Percentiles rank a stretch among this genome's conserved stretches.
These are phyloP conservation scores for Lasioglossum figueresi DNA, from an alignment of 2,888 invertebrate genomes.

Conservation along the genomic window DNA sequence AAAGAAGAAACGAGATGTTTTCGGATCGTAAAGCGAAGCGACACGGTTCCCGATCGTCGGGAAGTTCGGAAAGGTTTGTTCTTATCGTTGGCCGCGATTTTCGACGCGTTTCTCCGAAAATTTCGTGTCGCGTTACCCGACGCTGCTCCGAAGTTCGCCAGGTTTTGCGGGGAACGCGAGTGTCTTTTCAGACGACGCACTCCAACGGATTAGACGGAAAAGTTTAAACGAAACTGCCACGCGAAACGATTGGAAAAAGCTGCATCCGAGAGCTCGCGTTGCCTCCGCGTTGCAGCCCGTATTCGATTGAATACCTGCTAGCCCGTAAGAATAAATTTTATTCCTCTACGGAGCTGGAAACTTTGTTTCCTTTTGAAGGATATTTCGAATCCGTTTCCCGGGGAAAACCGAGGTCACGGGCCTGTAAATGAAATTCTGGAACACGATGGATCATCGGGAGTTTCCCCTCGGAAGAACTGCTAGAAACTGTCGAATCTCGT, in stretches of 20 bases:
- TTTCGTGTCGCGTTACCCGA: conserved; percentile 41
- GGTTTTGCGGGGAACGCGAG: conserved; percentile 52
- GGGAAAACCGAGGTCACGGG: neutral
- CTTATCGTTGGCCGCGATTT: conserved; percentile 13
- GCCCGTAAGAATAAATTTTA: neutral
- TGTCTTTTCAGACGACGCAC: conserved; percentile 65
- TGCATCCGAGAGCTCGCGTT: conserved; percentile 45
- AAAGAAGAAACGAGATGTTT: neutral
- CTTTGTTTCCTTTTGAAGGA: neutral
- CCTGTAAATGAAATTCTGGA: neutral
- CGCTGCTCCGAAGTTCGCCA: conserved; percentile 39
- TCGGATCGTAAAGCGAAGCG: neutral
- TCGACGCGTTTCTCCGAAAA: conserved; percentile 18
- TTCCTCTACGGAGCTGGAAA: neutral
- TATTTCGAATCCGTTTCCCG: neutral
- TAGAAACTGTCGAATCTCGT: neutral
- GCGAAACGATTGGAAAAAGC: conserved; percentile 70
- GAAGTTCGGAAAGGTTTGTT: neutral
- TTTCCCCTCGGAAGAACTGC: neutral
- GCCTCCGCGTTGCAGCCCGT: conserved; percentile 22
- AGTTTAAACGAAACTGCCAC: conserved; percentile 73
- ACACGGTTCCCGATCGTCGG: neutral
- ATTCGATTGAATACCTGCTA: conserved; percentile 30
- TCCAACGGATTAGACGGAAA: conserved; percentile 73
- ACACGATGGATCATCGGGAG: neutral